Evolutionary conservation across 2,113 vertebrate species (phyloP).

Genomic region (Neolamprologus hecqui): DNA sequence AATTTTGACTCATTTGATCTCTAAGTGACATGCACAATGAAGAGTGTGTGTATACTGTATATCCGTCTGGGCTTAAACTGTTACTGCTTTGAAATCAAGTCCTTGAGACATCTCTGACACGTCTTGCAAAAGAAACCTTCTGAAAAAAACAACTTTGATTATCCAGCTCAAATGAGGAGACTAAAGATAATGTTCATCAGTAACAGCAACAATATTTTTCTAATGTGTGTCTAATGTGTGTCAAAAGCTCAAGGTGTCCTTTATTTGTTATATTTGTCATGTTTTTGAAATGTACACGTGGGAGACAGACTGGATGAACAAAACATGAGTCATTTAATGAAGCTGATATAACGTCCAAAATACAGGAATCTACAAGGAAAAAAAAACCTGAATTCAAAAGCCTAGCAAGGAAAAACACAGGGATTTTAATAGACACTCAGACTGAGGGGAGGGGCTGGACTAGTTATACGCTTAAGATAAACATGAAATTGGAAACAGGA

Average conservation of each 20-base stretch:
- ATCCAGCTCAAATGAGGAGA: not conserved
- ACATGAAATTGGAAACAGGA: not conserved
- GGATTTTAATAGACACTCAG: not conserved
- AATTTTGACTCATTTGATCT: not conserved
- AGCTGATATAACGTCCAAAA: not conserved
- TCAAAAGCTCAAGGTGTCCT: not conserved
- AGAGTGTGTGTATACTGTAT: not conserved
- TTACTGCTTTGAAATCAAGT: not conserved
- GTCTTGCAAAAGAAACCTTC: not conserved
- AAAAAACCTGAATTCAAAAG: not conserved
- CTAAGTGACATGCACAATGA: not conserved
- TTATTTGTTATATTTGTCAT: not conserved
- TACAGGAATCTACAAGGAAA: not conserved
- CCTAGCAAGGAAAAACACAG: not conserved
- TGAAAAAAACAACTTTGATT: not conserved
- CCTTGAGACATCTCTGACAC: not conserved
- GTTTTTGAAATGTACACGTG: not conserved
- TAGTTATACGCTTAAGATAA: not conserved
- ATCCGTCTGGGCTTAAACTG: not conserved
- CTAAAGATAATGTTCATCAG: not conserved
- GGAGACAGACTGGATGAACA: not conserved
- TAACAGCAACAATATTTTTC: not conserved
- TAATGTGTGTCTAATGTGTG: not conserved
- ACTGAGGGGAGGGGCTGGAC: not conserved
- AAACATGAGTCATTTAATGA: not conserved